Conservation (phyloP, 2,113 vertebrate genomes). For the Ploceus nigricollis region DNA sequence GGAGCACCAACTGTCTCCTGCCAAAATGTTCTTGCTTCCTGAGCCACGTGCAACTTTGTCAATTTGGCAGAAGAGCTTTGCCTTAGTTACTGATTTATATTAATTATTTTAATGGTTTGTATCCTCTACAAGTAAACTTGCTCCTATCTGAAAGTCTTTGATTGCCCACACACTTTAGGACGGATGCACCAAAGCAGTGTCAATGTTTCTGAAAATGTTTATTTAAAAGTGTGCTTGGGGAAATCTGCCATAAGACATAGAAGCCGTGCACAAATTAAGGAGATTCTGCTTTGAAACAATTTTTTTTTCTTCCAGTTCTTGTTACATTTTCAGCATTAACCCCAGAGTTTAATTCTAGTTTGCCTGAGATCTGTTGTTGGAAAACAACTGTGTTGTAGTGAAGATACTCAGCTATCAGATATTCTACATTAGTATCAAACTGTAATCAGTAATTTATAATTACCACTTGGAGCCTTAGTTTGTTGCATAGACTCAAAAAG, state of each 20-base stretch:
- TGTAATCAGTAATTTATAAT: background rate
- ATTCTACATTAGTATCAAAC: background rate
- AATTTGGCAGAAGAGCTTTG: background rate
- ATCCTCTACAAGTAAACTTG: background rate
- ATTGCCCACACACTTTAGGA: background rate
- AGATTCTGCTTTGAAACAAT: background rate
- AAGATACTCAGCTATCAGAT: background rate
- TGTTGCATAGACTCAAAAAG: background rate
- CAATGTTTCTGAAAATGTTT: background rate
- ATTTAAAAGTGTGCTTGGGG: background rate
- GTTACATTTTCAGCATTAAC: background rate
- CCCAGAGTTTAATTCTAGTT: background rate
- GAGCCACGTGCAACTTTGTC: background rate
- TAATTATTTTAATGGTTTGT: background rate
- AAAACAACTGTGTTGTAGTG: background rate
- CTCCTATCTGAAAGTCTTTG: background rate
- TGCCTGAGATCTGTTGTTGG: background rate
- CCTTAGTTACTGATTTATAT: background rate
- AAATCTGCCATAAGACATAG: background rate
- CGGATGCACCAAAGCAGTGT: background rate
- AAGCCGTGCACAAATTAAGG: background rate
- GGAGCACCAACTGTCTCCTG: background rate
- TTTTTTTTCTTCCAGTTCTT: background rate
- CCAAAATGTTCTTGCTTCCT: background rate
- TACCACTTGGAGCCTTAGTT: background rate